A percentile compares a stretch with the other conserved stretches of the same genome.
These are phyloP conservation scores for Brassicogethes aeneus DNA, from an alignment of 2,888 invertebrate genomes.

Conservation along the genomic window DNA sequence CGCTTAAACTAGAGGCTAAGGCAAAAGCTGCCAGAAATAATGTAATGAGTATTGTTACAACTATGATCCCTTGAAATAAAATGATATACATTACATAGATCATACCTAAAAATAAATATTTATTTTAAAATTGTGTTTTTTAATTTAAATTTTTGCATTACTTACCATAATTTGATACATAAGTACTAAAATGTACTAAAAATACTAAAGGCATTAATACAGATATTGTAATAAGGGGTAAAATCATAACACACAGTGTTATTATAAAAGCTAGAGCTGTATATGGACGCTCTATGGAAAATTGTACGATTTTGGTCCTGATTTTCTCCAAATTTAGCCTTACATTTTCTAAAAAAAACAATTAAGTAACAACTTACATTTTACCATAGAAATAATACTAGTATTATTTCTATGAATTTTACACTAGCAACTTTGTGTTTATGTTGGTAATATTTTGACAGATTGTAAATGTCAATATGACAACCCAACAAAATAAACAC, in stretches of 20 bases:
- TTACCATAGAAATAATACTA: no score
- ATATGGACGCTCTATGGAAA: not conserved
- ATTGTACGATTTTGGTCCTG: not conserved
- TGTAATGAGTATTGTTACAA: conserved; percentile 15
- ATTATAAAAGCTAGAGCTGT: conserved; percentile 14
- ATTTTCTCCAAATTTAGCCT: not conserved
- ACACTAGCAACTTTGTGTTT: no score
- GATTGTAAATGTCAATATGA: no score
- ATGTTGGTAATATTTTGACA: no score
- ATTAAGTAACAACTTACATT: no score
- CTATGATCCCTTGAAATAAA: conserved; percentile 18
- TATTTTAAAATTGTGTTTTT: not conserved
- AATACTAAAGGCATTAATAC: conserved; percentile 20
- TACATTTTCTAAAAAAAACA: not conserved
- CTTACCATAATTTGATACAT: conserved; percentile 15
- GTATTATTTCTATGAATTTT: no score
- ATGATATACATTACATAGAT: conserved; percentile 17
- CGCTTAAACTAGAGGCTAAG: conserved; percentile 15
- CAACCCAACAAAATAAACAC: no score
- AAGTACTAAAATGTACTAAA: conserved; percentile 13
- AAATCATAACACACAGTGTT: conserved; percentile 12
- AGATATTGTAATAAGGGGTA: conserved; percentile 20
- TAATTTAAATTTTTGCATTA: conserved; percentile 2
- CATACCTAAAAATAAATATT: conserved; percentile 13
- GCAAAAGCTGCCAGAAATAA: conserved; percentile 18